Evolutionary conservation across 2,888 invertebrate species (phyloP).

Genomic region (Melipona bicolor): DNA sequence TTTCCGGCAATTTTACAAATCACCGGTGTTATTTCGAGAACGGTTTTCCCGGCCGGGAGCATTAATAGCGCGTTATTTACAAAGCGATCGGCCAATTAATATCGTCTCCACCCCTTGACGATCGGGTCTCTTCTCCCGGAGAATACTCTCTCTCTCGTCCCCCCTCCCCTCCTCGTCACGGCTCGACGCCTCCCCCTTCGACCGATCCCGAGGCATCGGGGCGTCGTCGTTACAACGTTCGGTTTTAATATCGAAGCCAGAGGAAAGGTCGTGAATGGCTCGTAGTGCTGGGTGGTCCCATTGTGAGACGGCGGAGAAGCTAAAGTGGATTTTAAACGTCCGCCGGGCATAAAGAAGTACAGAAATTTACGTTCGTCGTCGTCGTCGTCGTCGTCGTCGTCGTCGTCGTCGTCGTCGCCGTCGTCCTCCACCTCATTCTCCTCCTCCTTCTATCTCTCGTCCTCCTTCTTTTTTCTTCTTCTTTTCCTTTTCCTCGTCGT

Average conservation of each 20-base stretch:
- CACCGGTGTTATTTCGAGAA: conserved; percentile 19
- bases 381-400: neutral
- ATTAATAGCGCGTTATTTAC: conserved; percentile 37
- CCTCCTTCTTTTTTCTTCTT: neutral
- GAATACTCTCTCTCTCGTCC: neutral
- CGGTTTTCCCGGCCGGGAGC: neutral
- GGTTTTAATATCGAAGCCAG: conserved; percentile 56
- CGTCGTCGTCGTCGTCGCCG: neutral
- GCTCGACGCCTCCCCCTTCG: conserved; percentile 19
- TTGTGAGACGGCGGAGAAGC: conserved; percentile 55
- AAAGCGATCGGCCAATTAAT: conserved; percentile 44
- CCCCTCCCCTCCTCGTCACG: neutral
- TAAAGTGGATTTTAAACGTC: conserved; percentile 72
- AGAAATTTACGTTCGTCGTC: conserved; percentile 66
- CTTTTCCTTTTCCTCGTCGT: conserved; percentile 1
- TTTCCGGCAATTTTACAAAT: conserved; percentile 41
- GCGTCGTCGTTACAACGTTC: conserved; percentile 42
- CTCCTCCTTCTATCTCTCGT: neutral
- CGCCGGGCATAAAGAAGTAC: conserved; percentile 62
- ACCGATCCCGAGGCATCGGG: neutral
- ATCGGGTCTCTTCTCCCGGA: no score
- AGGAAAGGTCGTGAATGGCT: conserved; percentile 49
- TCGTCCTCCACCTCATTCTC: neutral
- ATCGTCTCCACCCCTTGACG: neutral
- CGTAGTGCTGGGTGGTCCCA: conserved; percentile 66